phyloP scores from a whole-genome alignment of 2,888 invertebrate genomes.

The Tethea ocularis region DNA sequence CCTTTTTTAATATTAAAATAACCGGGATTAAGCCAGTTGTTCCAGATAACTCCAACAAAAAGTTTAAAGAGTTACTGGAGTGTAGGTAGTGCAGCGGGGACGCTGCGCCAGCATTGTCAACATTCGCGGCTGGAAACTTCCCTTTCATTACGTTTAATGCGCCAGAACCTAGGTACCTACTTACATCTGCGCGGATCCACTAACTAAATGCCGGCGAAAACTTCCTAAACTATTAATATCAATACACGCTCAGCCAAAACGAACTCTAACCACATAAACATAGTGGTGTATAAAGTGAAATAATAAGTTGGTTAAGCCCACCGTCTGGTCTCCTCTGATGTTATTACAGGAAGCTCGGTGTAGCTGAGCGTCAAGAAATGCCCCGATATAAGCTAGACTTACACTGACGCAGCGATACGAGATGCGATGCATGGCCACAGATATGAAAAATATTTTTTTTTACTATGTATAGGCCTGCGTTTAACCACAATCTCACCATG shows the following conservation, averaged over 20 bases:
- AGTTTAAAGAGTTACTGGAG: neutral
- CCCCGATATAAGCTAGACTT: neutral
- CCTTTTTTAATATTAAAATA: neutral
- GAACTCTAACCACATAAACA: neutral
- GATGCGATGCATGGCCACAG: too few species aligned
- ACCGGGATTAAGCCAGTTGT: neutral
- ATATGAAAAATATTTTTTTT: too few species aligned
- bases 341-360: slow-evolving; percentile 16
- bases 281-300: neutral
- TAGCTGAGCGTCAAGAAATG: neutral
- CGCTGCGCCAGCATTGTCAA: neutral
- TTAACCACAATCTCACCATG: too few species aligned
- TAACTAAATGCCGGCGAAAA: neutral
- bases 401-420: neutral
- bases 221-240: neutral
- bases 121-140: slow-evolving; percentile 2
- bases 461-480: too few species aligned
- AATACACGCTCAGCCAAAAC: neutral
- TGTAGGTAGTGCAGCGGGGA: neutral
- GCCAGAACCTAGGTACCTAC: too few species aligned
- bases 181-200: slow-evolving; percentile 4
- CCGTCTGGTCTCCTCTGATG: slow-evolving; percentile 11
- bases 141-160: slow-evolving; percentile 13
- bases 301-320: neutral
- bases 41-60: neutral